Evolutionary conservation across 1,140 invertebrate genomes (phyloP), one percentile per base, ranked within the genome.

Genomic region (Philotrypesis tridentata): DNA sequence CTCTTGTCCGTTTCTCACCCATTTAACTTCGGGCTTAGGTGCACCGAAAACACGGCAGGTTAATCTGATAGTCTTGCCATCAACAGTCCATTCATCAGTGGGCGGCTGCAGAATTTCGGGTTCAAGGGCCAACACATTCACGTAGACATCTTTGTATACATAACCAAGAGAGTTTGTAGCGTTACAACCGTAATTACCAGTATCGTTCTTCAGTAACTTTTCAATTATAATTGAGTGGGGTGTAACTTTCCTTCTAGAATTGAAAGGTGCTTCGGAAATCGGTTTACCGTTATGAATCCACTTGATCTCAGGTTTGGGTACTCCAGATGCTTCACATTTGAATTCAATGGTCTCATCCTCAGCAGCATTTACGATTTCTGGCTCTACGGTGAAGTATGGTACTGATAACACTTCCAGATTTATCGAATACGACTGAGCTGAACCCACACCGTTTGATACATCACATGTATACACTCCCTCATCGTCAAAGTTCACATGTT

Each of bases 131-230:
- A 98, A 92, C 9, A 99, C 98, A 92, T 99, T 99, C 8, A 99
- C 94, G 88, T 97, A 99, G 63, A 99, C 97, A 93, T 99, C 98
- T 88, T 98, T 97, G 92, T 98, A 99, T 17, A 99, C 97, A 91
- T 99, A 99, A 40, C 99, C 99, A 84, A 98, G 93, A n/a, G 96
- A 96, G 90, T 99, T 99, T 81, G 98, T 99, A 0, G 98, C 98
- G 92, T 99, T 99, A 92, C 99, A 99, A 70, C 99, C 98, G 88
- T 99, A 98, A 91, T 99, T 99, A 80, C 97, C 98, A 8, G 98
- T 99, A 90, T 99, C 99, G 61, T 94, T 93, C 90, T 98, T 98
- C 23, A 93, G 93, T 25, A 99, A 91, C 85, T 96, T 95, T 17
- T 95, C 93, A 83, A 99, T 97, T 2, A 95, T 93, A 63, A 99